phyloP scores from a whole-genome alignment of 2,113 vertebrate genomes.

The Sturnira hondurensis region DNA sequence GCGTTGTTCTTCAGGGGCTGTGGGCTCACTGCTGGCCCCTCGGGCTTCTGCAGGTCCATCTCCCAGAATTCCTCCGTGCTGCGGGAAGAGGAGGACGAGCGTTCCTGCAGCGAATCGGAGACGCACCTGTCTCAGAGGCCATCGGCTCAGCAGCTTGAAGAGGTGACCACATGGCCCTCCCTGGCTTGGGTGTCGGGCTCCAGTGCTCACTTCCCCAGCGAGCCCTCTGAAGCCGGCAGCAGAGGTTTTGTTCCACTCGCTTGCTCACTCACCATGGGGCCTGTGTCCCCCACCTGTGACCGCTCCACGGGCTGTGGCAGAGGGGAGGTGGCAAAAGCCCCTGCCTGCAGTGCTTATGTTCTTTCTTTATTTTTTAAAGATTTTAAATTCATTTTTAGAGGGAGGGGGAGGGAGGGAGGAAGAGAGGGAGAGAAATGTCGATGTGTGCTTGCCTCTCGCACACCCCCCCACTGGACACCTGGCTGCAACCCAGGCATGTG shows the following conservation, averaged over 20 bases:
- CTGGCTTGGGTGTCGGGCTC: not conserved
- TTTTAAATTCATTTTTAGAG: no score
- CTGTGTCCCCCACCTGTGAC: not conserved
- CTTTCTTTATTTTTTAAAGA: not conserved
- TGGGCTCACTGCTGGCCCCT: not conserved
- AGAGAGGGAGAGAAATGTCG: no score
- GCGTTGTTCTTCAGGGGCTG: accelerated
- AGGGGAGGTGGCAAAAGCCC: not conserved
- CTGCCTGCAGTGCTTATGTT: accelerated
- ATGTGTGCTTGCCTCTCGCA: no score
- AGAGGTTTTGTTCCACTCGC: not conserved
- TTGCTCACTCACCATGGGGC: not conserved
- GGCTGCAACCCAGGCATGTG: no score
- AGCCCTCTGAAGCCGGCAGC: not conserved
- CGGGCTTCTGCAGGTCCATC: constrained; percentile 82
- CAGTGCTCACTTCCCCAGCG: accelerated
- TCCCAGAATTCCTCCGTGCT: constrained; percentile 96
- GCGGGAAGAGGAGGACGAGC: constrained; percentile 93
- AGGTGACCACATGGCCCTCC: constrained; percentile 76
- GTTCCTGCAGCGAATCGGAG: constrained; percentile 91
- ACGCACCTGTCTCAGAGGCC: constrained; percentile 84
- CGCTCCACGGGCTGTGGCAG: accelerated
- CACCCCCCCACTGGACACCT: no score
- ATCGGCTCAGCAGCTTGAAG: constrained; percentile 79
- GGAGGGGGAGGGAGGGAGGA: no score